These are phyloP conservation scores for Mormyrus proboscirostris DNA, from an alignment of 2,797 vertebrate genomes.

Conservation along the genomic window DNA sequence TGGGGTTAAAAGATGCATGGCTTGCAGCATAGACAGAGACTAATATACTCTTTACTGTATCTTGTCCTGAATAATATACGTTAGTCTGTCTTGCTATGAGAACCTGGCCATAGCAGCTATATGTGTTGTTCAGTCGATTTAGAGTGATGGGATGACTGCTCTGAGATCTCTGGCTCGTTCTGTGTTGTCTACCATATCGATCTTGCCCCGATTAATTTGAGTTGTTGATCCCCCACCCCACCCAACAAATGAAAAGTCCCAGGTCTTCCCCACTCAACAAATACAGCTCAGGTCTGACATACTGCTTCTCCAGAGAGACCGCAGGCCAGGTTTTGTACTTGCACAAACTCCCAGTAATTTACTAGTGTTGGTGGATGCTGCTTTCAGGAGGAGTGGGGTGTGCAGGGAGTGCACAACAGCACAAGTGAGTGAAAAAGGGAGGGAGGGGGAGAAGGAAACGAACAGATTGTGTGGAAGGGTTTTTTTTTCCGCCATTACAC, in stretches of 20 bases:
- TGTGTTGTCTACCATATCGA: background rate
- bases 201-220: background rate
- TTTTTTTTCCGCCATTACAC: conserved; percentile 21
- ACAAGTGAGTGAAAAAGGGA: conserved; percentile 12
- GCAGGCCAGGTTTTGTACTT: conserved; percentile 40
- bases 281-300: conserved; percentile 32
- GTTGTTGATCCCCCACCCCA: conserved; percentile 4
- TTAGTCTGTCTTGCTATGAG: background rate
- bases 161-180: background rate
- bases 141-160: background rate
- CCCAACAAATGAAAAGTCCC: conserved; percentile 3
- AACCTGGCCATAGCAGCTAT: background rate
- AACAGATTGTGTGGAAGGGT: conserved; percentile 17
- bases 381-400: conserved; percentile 36
- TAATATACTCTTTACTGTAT: background rate
- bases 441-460: conserved; percentile 38
- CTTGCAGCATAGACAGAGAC: conserved; percentile 6
- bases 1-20: conserved; percentile 27
- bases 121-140: background rate
- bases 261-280: conserved; percentile 19
- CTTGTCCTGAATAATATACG: background rate
- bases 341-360: conserved; percentile 36
- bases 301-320: conserved; percentile 38
- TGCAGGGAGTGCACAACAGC: conserved; percentile 30
- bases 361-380: conserved; percentile 33